Base-by-base conservation (phyloP, 2,888 invertebrate species). In the Diabrotica balteata region DNA sequence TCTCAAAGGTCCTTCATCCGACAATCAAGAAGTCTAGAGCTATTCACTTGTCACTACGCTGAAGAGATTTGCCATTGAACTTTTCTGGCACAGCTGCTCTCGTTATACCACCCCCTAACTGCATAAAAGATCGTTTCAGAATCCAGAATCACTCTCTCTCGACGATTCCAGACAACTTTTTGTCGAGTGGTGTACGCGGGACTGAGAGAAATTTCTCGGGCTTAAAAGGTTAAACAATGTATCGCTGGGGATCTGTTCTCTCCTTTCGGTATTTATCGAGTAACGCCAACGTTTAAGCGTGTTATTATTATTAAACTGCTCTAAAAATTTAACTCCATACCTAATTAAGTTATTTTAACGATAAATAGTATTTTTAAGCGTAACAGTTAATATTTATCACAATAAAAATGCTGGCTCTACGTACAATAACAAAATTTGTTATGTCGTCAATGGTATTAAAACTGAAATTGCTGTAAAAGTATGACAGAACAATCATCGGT, bases 31-130 rank as follows among this genome's bases (percentile, higher is more conserved):
- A 52, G 68, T 53, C 60, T 66, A 47, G 62, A 49, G 62, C 59
- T 60, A 68, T 68, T 63, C 63, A 64, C 59, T 64, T 55, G 51
- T 60, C 68, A 49, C 51, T 59, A 55, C 52, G 64, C 57, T 51
- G 59, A 64, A 58, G 59, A 68, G 54, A 66, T 61, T 53, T 68
- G 50, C 68, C 60, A 64, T 64, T 68, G 68, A 68, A 68, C 54
- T 64, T 47, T 68, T 64, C 68, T 60, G 55, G 60, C 64, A 53
- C 60, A 68, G 68, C 54, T 60, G 60, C 63, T 64, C 63, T 68
- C 64, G 64, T 68, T 64, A 64, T 55, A 45, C 11, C 47, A 43
- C 45, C 51, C 44, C 52, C 32, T 52, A 64, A 65, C 55, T 57
- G 50, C 63, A 59, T 68, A 49, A 68, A 68, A 61, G 61, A 54